phyloP scores from a whole-genome alignment of 2,797 vertebrate species.

The Cheracebus regulus region DNA sequence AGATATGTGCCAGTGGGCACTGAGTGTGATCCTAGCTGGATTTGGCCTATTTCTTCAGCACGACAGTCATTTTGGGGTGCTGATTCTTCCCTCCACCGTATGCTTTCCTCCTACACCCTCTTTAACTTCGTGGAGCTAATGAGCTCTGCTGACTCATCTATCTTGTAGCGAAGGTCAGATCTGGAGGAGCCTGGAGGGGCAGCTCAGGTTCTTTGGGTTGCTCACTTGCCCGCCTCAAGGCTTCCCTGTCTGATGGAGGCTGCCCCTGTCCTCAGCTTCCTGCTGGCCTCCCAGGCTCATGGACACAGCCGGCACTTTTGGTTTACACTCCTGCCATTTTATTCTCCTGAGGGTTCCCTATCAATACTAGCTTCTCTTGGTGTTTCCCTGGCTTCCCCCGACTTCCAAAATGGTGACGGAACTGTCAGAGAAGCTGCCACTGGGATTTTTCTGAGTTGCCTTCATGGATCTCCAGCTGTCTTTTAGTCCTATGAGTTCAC shows the following conservation, averaged over 20 bases:
- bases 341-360: background rate
- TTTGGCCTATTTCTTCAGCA: background rate
- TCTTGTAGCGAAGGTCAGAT: background rate
- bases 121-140: background rate
- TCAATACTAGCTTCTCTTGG: background rate
- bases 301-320: background rate
- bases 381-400: background rate
- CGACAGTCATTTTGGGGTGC: background rate
- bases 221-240: accelerated
- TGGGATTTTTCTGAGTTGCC: background rate
- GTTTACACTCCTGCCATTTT: background rate
- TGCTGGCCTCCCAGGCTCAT: background rate
- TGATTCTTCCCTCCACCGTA: background rate
- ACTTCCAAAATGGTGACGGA: background rate
- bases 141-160: background rate
- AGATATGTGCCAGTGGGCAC: background rate
- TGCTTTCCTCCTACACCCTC: background rate
- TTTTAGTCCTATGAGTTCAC: background rate
- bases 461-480: background rate
- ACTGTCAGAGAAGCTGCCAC: background rate
- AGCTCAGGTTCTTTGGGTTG: background rate
- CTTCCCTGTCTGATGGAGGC: background rate
- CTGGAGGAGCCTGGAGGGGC: background rate
- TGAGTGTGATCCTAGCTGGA: background rate
- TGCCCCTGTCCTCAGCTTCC: background rate